Evolutionary conservation across 2,113 vertebrate genomes (phyloP), one percentile per base, ranked within the genome.

Genomic region (Raphicerus campestris): DNA sequence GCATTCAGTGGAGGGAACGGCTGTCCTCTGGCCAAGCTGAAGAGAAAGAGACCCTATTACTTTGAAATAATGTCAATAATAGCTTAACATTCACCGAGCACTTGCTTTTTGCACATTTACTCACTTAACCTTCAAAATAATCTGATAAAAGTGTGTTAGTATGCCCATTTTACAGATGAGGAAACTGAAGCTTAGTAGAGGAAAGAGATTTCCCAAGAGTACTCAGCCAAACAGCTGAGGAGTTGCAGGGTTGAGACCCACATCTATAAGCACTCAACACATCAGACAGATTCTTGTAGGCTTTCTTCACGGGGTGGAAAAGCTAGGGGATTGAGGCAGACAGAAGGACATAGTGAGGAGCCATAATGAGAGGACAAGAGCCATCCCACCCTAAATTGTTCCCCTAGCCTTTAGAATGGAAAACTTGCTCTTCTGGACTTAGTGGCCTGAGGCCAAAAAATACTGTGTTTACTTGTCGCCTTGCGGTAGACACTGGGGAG

Each of bases 381-480:
- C 15, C 47, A 0, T 7, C 87, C 42, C 30, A 10, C 4, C 32
- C 75, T 51, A 39, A 8, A 11, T 19, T 35, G 11, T 49, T 35
- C 66, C 9, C 32, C 28, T 6, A 17, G 4, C 19, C 11, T 22
- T 28, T 5, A 11, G n/a, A 56, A 63, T 26, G 82, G 97, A 96
- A 82, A 91, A 45, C 20, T 56, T 92, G 39, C n/a, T 94, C 83
- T 87, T 91, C 90, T 49, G 81, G 83, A 60, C 61, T 24, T 24
- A 9, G 28, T 56, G 87, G 80, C 89, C 35, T 47, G 28, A 66
- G 63, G 91, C 95, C 66, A 93, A 47, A 49, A 35, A 88, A 30
- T 45, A 47, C 10, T 94, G 90, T 97, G 98, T 94, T 97, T 96
- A 94, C 45, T 66, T 35, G 80, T 42, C 28, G 80, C 61, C 94